A percentile compares a stretch with the other conserved stretches of the same genome.
Evolutionary conservation across 2,113 vertebrate genomes (phyloP).

Genomic region (Varanus salvator): DNA sequence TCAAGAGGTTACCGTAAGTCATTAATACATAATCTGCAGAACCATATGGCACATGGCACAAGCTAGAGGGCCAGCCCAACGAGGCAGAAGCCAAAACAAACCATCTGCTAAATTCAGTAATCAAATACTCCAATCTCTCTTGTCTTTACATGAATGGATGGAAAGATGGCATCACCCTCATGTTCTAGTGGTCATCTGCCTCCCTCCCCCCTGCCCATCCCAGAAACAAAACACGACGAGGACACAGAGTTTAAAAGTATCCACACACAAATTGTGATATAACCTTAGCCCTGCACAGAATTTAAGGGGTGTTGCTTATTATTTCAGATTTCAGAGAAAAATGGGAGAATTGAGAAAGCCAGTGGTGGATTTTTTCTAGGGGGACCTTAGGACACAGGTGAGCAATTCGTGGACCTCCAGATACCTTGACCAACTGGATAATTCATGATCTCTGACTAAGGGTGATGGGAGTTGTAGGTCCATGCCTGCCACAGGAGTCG

Average conservation of each 20-base stretch:
- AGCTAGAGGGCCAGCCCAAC: background rate
- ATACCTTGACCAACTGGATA: too few species aligned
- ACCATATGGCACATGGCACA: conserved; percentile 18
- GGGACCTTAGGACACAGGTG: too few species aligned
- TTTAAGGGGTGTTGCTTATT: too few species aligned
- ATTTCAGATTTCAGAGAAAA: background rate
- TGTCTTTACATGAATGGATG: conserved; percentile 36
- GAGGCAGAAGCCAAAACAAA: conserved; percentile 28
- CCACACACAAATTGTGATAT: conserved; percentile 53
- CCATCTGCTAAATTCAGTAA: conserved; percentile 41
- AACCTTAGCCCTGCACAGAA: conserved; percentile 41
- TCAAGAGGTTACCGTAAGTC: background rate
- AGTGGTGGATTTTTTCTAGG: background rate
- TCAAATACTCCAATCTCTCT: background rate
- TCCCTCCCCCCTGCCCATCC: conserved; percentile 8
- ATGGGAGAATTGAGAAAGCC: background rate
- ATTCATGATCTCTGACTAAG: too few species aligned
- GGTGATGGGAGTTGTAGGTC: too few species aligned
- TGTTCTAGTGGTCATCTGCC: conserved; percentile 7
- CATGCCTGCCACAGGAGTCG: too few species aligned
- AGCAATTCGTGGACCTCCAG: too few species aligned
- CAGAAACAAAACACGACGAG: conserved; percentile 37
- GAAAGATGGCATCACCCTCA: background rate
- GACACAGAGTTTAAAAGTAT: conserved; percentile 48
- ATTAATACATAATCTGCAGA: conserved; percentile 46